Conservation (phyloP, 2,888 invertebrate genomes). For the Exephanes ischioxanthus region DNA sequence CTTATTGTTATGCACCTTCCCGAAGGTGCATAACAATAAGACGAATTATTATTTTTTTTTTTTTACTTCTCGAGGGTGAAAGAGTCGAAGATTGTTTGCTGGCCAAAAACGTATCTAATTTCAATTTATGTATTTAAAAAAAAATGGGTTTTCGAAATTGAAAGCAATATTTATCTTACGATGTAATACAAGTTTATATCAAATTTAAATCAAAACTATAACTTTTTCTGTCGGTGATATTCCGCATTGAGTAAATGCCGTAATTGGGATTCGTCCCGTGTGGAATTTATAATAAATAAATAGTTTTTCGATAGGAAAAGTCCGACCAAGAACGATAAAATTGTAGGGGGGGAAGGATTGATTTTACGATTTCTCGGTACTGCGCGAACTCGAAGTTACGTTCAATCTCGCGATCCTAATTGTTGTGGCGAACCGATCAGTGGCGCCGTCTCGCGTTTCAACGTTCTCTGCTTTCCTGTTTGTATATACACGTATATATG, state of each 20-base stretch:
- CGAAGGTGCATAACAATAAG: too few relatives aligned
- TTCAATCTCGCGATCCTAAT: constrained; percentile 55
- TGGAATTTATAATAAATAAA: neutral
- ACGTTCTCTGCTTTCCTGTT: constrained; percentile 69
- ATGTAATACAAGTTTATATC: too few relatives aligned
- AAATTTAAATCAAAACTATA: too few relatives aligned
- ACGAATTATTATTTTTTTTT: neutral
- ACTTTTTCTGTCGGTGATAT: too few relatives aligned
- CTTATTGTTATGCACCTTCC: constrained; percentile 41
- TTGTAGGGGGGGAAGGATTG: neutral
- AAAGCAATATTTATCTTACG: neutral
- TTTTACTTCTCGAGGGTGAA: neutral
- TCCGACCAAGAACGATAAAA: neutral
- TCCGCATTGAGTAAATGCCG: too few relatives aligned
- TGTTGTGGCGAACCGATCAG: constrained; percentile 74
- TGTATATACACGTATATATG: neutral
- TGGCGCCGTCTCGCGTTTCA: constrained; percentile 82
- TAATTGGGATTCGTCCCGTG: too few relatives aligned
- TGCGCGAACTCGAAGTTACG: constrained; percentile 9
- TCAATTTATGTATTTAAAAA: neutral
- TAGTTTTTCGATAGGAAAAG: neutral
- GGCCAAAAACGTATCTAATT: neutral
- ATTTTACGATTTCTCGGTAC: constrained; percentile 23
- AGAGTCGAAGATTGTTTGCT: neutral
- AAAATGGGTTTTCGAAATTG: neutral